phyloP scores from a whole-genome alignment of 92 coral and sea anemone genomes.

The Virgularia gustaviana region DNA sequence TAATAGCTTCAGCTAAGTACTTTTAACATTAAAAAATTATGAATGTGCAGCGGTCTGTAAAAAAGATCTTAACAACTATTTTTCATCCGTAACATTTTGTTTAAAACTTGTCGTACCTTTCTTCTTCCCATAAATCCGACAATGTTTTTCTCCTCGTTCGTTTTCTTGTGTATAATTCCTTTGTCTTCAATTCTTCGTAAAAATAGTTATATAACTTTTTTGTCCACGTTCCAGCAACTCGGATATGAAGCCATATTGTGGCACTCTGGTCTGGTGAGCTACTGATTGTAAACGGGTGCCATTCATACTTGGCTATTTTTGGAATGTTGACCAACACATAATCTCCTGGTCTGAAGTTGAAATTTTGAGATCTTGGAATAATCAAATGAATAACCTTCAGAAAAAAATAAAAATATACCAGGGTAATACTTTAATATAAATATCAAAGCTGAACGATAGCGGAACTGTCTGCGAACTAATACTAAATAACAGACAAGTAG shows the following conservation, averaged over 20 bases:
- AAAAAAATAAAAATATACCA: not conserved
- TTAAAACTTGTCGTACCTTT: slow-evolving; percentile 20
- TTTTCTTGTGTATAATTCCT: not conserved
- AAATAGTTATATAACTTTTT: slow-evolving; percentile 55
- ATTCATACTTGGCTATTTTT: slow-evolving; percentile 67
- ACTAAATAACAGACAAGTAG: too few relatives aligned
- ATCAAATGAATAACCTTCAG: slow-evolving; percentile 17
- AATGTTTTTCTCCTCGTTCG: not conserved
- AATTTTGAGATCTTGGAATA: slow-evolving; percentile 35
- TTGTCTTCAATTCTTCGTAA: not conserved
- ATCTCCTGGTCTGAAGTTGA: slow-evolving; percentile 74
- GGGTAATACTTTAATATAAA: too few relatives aligned
- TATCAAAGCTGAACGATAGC: too few relatives aligned
- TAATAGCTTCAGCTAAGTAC: too few relatives aligned
- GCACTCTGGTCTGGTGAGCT: slow-evolving; percentile 76
- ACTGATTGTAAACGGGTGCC: slow-evolving; percentile 83
- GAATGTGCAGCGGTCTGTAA: not conserved
- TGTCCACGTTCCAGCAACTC: slow-evolving; percentile 84
- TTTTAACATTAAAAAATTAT: too few relatives aligned
- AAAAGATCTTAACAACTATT: not conserved
- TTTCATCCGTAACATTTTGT: not conserved
- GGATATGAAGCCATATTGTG: slow-evolving; percentile 70
- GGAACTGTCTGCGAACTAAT: too few relatives aligned
- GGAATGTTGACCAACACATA: slow-evolving; percentile 75
- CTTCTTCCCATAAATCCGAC: not conserved